Base-by-base conservation (phyloP, 2,888 invertebrate species). In the Pristionchus entomophagus region DNA sequence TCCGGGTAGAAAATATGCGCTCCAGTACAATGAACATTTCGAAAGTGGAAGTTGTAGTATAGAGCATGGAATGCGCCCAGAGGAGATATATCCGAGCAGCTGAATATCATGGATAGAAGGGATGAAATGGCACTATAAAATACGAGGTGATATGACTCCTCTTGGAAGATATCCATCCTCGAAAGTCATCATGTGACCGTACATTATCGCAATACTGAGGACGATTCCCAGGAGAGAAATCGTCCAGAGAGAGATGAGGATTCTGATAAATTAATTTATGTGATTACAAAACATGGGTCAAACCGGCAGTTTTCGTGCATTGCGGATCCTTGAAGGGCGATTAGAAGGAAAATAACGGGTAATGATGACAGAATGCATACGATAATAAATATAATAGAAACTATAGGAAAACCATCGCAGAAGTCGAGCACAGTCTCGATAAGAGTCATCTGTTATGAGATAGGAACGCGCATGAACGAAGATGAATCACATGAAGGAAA, bases 241-340 rank as follows among this genome's bases (percentile, higher is more conserved):
- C 19, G 69, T 38, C 69, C 69, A 69, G 19, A 69, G 32, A 0
- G 69, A 69, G 41, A 69, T 69, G 22, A 69, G 69, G 19, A 69
- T n/a, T 8, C 69, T 69, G 38, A n/a, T n/a, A n/a, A n/a, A n/a
- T n/a, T 2, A 17, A 62, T 0, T 29, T 3, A 26, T 26, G 0
- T 62, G 32, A 12, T 62, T 14, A 29, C 17, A 29, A 32, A 1
- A 62, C 2, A n/a, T 38, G 38, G 1, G 38, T 32, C 69, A 22
- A 6, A 69, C 69, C 69, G 69, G n/a, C 69, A 69, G 12, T 69
- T 69, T 12, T 38, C 69, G 8, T 69, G 69, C n/a, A 69, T 38
- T 1, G 69, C 69, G 22, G 38, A 22, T 32, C 62, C 1, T 62
- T 62, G 62, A 26, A 62, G 26, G 29, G 62, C 32, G 10, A 62